Evolutionary conservation across 2,888 invertebrate genomes (phyloP), one percentile per base, ranked within the genome.

Genomic region (Drosophila nigritarsus): DNA sequence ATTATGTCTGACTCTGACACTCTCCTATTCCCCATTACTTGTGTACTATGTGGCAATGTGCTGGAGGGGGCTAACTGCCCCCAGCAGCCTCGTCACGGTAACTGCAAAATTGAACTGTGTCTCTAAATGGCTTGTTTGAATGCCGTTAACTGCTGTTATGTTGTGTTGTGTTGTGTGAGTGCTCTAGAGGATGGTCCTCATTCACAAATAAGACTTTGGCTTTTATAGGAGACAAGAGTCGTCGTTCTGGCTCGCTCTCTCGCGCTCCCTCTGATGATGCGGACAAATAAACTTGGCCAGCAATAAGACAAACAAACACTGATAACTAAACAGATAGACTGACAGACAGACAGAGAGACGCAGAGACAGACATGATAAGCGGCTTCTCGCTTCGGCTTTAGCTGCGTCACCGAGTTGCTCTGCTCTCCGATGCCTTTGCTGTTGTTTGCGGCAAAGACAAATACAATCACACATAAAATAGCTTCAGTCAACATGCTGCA

Each of bases 391-490:
- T 27, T 54, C 42, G 27, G 55, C 65, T 63, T 48, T 29, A 38
- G 55, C 53, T 45, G 51, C 36, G 36, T 29, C 56, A 40, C 34
- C 27, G 51, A 53, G 48, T 24, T 40, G 34, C 18, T 24, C 24
- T 8, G 36, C 38, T 32, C 38, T 27, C n/a, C 32, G 24, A 13
- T 62, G 42, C 59, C 59, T 27, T 27, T 50, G 49, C 78, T 65
- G 30, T 56, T 40, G 66, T 81, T 81, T 78, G 82, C 45, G 79
- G 80, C 75, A 75, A 82, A 82, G 79, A 78, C 80, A 80, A 80
- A 82, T 79, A 78, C 78, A 80, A 82, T 74, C 80, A 66, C 66
- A 56, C 82, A 80, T 82, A 71, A 73, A 81, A 81, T 80, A 76
- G 75, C 75, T 75, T 65, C 65, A 65, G 73, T 65, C 67, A 67